These are phyloP conservation scores for Hydropsyche betteni DNA, from an alignment of 2,888 invertebrate species.

Conservation along the genomic window DNA sequence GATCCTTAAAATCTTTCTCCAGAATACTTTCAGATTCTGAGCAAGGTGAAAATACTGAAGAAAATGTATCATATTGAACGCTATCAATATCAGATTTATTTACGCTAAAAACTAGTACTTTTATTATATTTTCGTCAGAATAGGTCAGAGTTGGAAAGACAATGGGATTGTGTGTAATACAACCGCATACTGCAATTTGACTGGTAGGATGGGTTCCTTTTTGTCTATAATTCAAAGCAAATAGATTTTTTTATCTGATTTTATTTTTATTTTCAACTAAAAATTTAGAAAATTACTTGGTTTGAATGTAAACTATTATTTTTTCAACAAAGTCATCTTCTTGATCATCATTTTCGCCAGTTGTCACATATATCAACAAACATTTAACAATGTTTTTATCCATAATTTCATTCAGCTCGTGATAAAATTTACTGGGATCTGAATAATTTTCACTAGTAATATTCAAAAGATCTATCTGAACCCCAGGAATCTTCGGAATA, in stretches of 20 bases:
- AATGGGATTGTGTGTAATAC: neutral
- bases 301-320: neutral
- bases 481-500: neutral
- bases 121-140: neutral
- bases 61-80: neutral
- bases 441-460: neutral
- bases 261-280: neutral
- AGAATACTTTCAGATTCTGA: neutral
- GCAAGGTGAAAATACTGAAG: conserved; percentile 1
- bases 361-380: neutral
- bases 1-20: neutral
- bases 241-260: neutral
- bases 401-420: neutral
- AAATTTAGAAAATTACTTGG: neutral
- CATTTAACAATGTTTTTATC: conserved; percentile 23
- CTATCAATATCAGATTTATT: neutral
- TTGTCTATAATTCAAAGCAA: neutral
- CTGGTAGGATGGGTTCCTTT: neutral
- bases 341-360: neutral
- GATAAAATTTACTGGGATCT: neutral
- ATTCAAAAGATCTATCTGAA: neutral
- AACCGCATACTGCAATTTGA: conserved; percentile 13
- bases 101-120: neutral
- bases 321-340: neutral
- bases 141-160: neutral